Evolutionary conservation across 2,797 vertebrate genomes (phyloP), one percentile per base, ranked within the genome.

Genomic region (Acrossocheilus wenchowensis): DNA sequence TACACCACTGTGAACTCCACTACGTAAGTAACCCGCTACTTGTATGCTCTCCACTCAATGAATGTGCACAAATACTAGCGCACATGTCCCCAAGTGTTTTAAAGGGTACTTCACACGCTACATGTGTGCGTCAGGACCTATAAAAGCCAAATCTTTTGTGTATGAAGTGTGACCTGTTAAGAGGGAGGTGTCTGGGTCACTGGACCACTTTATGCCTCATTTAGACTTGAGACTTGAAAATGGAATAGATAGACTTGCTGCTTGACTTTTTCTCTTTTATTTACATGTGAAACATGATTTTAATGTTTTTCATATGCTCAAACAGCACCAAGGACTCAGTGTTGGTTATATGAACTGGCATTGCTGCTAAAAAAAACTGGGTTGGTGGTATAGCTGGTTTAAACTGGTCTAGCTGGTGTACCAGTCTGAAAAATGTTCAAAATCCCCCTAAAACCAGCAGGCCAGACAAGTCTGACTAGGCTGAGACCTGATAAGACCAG

Each of bases 1-100:
- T 99, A 97, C 95, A 98, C 96, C 85, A 98, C 95, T 30, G 93
- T 97, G 94, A 98, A 98, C 90, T 96, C 97, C 89, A 97, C 96
- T 93, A 93, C 95, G 98, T 99, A 93, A 99, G 98, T 96, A 30
- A 41, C 34, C 45, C 8, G 2, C 45, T 34, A 60, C 39, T 21
- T 52, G 8, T 52, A 19, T 8, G 1, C 26, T 60, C 50, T 72
- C 19, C 26, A 43, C 41, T 72, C 52, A 12, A 5, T 30, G n/a
- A 57, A 85, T 15, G 19, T 41, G 64, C 64, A n/a, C 74, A 48
- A 36, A 78, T 30, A 19, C 54, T 62, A n/a, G 12, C 2, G 4
- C 8, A 10, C 30, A n/a, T 43, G 7, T 81, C 26, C 15, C 57
- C n/a, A 50, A 81, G 57, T 77, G 36, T 78, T 50, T 9, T 69